Evolutionary conservation across 1,140 invertebrate species (phyloP).

Genomic region (Meloidogyne chitwoodi): DNA sequence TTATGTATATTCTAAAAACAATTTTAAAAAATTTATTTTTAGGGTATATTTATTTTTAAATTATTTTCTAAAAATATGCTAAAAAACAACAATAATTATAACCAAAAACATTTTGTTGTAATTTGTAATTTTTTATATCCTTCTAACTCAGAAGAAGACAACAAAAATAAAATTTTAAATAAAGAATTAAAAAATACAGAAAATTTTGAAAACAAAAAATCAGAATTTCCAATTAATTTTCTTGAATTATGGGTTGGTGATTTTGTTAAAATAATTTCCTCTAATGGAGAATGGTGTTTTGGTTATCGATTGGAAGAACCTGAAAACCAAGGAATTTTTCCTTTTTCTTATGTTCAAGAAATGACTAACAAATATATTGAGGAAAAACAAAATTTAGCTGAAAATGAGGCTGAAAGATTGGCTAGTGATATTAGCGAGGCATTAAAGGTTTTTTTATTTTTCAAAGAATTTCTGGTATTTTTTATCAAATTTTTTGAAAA

Average conservation of each 20-base stretch:
- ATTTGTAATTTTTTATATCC: conserved; percentile 3
- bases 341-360: conserved; percentile 17
- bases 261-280: conserved; percentile 9
- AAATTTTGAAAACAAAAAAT: too few species aligned
- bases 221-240: not conserved
- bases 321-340: not conserved
- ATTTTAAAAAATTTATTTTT: not conserved
- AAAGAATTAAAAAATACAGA: not conserved
- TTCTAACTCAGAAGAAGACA: not conserved
- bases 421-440: conserved; percentile 26
- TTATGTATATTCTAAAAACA: not conserved
- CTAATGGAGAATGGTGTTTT: conserved; percentile 35
- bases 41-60: not conserved
- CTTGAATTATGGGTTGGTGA: conserved; percentile 29
- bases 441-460: not conserved
- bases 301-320: conserved; percentile 17
- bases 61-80: not conserved
- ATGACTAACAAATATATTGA: not conserved
- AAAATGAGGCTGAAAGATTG: conserved; percentile 17
- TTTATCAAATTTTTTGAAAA: too few species aligned
- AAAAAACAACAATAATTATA: not conserved
- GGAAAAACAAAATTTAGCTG: not conserved
- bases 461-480: too few species aligned
- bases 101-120: not conserved
- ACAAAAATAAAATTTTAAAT: not conserved